Conservation (phyloP, 1,140 invertebrate species). For the Zaprionus davidi region DNA sequence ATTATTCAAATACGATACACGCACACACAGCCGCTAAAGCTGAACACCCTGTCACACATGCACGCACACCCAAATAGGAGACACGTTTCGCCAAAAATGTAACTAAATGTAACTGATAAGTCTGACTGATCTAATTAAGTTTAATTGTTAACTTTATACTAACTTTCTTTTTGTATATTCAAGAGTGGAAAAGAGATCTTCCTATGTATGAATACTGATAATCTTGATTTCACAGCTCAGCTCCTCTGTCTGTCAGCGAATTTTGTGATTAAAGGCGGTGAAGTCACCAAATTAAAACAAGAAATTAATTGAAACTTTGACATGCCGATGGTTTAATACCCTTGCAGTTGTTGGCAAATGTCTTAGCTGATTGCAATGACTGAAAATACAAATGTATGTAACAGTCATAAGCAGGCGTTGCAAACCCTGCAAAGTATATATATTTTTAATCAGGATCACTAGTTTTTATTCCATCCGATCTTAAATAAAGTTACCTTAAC, state of each 20-base stretch:
- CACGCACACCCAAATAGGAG: not conserved
- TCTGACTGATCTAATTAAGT: not conserved
- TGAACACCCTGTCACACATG: constrained; percentile 55
- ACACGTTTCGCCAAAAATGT: constrained; percentile 37
- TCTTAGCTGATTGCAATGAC: not conserved
- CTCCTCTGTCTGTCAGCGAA: not conserved
- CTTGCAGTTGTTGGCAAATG: not conserved
- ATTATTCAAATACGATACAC: constrained; percentile 67
- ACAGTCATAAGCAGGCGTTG: no score
- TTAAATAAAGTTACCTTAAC: not conserved
- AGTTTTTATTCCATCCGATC: not conserved
- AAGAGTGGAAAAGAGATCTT: not conserved
- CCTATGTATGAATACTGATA: not conserved
- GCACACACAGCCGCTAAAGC: constrained; percentile 5
- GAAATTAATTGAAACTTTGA: not conserved
- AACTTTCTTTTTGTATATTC: not conserved
- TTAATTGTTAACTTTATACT: not conserved
- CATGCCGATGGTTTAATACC: not conserved
- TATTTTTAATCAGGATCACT: no score
- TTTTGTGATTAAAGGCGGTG: not conserved
- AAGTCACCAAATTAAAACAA: not conserved
- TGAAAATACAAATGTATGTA: no score
- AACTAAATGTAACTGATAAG: constrained; percentile 4
- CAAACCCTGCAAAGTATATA: no score
- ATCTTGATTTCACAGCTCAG: not conserved